phyloP scores from a whole-genome alignment of 2,113 vertebrate species.

The Chloropsis cyanopogon region DNA sequence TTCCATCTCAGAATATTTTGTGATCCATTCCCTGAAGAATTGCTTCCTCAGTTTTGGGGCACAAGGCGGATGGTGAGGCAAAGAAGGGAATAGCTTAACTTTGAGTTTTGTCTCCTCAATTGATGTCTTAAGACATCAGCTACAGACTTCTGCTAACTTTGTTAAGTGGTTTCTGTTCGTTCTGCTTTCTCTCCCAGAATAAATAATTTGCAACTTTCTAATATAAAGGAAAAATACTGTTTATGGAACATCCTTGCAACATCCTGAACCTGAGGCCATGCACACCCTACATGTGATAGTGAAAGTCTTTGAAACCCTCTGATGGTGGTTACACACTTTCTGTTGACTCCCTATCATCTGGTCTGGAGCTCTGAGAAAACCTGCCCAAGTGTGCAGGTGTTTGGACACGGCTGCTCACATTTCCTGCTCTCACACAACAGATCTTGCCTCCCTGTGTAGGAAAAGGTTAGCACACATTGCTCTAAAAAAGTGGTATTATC shows the following conservation, averaged over 20 bases:
- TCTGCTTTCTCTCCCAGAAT: neutral
- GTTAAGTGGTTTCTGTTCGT: neutral
- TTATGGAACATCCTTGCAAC: neutral
- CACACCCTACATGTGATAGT: neutral
- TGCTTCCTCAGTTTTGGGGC: neutral
- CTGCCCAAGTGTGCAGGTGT: fast-evolving
- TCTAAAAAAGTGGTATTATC: neutral
- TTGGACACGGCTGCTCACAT: neutral
- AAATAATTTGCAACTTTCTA: neutral
- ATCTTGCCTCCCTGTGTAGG: neutral
- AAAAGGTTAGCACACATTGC: neutral
- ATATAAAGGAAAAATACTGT: neutral
- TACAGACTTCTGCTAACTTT: neutral
- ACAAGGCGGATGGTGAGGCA: neutral
- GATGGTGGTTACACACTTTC: neutral
- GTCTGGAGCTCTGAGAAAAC: neutral
- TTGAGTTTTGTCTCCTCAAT: neutral
- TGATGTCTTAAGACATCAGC: neutral
- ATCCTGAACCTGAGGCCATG: neutral
- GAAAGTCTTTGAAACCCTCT: neutral
- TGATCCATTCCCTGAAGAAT: neutral
- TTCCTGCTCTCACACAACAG: neutral
- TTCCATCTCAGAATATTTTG: neutral
- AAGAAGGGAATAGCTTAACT: neutral
- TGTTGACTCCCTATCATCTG: neutral